phyloP scores from a whole-genome alignment of 2,113 vertebrate species.

The Mobula hypostoma region DNA sequence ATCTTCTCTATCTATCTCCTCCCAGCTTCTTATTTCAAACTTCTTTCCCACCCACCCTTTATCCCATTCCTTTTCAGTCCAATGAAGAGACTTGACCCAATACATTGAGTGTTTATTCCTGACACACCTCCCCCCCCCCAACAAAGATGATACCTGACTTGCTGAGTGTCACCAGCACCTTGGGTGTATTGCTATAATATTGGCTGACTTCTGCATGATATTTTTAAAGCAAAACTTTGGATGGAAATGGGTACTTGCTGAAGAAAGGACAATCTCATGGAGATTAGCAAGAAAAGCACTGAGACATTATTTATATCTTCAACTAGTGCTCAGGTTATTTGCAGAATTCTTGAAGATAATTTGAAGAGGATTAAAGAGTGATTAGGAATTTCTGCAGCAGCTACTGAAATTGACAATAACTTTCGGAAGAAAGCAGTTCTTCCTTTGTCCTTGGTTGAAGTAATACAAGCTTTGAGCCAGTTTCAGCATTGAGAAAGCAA shows the following conservation, averaged over 20 bases:
- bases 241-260: no score
- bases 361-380: neutral
- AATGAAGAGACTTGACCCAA: no score
- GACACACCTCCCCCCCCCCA: no score
- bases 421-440: neutral
- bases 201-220: neutral
- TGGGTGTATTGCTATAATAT: neutral
- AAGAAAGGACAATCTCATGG: neutral
- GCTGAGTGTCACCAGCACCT: no score
- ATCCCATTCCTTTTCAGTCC: no score
- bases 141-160: no score
- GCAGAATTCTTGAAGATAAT: neutral
- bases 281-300: neutral
- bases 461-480: neutral
- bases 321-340: neutral
- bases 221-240: neutral
- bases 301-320: neutral
- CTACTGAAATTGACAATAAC: neutral
- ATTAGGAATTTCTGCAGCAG: neutral
- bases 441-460: neutral
- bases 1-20: no score
- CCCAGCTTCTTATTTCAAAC: no score
- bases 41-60: no score
- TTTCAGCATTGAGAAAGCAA: neutral
- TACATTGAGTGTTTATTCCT: no score